Evolutionary conservation across 2,797 vertebrate genomes (phyloP), one percentile per base, ranked within the genome.

Genomic region (Chromobotia macracanthus): DNA sequence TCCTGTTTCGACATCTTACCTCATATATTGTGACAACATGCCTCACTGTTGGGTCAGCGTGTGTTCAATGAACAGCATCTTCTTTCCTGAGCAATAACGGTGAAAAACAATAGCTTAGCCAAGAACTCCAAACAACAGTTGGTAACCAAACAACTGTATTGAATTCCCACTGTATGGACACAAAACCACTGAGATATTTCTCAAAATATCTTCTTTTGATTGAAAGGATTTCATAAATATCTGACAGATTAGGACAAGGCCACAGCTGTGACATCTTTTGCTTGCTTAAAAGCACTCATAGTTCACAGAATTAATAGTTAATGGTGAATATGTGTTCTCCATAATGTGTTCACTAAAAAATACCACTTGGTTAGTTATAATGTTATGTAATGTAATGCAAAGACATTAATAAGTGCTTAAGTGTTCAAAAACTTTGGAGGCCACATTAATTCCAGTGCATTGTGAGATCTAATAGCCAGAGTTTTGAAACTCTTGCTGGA

Each of bases 41-140:
- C 48, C 25, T 44, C 46, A 7, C 23, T 64, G 13, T 76, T 67
- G 31, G 41, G 50, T 67, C 64, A 77, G 25, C 2, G 23, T 28
- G 56, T 60, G 58, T 61, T 61, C 15, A 61, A 61, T 61, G 28
- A 61, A 61, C 58, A 31, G 58, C 16, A 1, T 31, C 13, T 31
- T 31, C 31, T 61, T 61, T 61, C 58, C 58, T 31, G 58, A 61
- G 58, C 23, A 61, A 61, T 61, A 61, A 61, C 58, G 58, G 25
- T 61, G 25, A 15, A 61, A 61, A 61, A 21, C 23, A 23, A 58
- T 31, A 31, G 5, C 31, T 31, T 5, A 25, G 3, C 38, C 38
- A 41, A 44, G 9, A 44, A 9, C 10, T 44, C 41, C 41, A 44
- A 5, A 38, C 35, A 38, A 6, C 31, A 35, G n/a, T n/a, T n/a